Evolutionary conservation across 2,888 invertebrate species (phyloP), one percentile per base, ranked within the genome.

Genomic region (Lathronympha strigana): DNA sequence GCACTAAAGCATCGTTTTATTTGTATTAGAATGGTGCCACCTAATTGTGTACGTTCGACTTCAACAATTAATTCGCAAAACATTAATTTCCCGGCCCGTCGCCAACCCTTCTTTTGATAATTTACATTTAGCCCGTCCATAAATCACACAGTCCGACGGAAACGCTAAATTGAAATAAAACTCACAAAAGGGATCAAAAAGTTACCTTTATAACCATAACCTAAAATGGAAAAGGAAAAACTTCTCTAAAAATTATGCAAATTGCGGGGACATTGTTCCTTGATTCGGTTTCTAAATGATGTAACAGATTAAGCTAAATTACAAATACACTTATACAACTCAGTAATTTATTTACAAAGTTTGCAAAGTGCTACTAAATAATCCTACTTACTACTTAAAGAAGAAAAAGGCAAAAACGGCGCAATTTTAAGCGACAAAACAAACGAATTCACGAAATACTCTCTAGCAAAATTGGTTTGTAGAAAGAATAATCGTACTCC

Each of bases 121-220:
- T 51, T 51, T 58, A 51, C 51, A 47, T 60, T 64, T 53, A 38
- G 43, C 17, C 17, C 54, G 38, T 28, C 19, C 51, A 60, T 60
- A 60, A 58, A 64, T 64, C 51, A 60, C n/a, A 17, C 21, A 64
- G 33, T 51, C 51, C 25, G 55, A 36, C 13, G 51, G 58, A 60
- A 53, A 60, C 45, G 58, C 28, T 17, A 64, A 64, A 60, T 64
- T 60, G 60, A 60, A 60, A 64, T 45, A 28, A 64, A 64, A 60
- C 43, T 53, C 51, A 21, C 45, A 47, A 60, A 58, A 58, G 28
- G 64, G 64, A 58, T 64, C 51, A 53, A 53, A 60, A 64, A 58
- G 64, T 58, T 51, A 36, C 58, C 13, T 47, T 28, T 19, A 40
- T 50, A 33, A 25, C 49, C 57, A 33, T 17, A 28, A 28, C 6